Conservation (phyloP, 2,113 vertebrate species). For the Lampris megalopsis region DNA sequence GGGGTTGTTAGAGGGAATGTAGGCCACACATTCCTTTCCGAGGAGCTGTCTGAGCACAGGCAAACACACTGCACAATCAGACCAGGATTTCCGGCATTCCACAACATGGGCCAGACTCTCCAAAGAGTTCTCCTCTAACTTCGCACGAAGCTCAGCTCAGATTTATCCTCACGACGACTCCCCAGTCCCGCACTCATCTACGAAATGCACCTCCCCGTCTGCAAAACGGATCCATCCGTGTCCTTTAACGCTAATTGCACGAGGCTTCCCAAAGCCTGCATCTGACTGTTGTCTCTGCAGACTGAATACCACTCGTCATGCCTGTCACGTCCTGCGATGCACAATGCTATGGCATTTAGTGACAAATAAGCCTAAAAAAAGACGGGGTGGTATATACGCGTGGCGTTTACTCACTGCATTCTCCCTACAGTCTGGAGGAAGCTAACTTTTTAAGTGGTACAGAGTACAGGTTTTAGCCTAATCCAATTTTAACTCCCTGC, state of each 20-base stretch:
- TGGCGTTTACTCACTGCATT: slow-evolving; percentile 27
- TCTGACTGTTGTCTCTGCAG: slow-evolving; percentile 36
- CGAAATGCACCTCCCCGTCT: slow-evolving; percentile 44
- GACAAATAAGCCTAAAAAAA: background rate
- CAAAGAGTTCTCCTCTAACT: slow-evolving; percentile 56
- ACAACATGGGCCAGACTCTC: slow-evolving; percentile 50
- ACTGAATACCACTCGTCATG: slow-evolving; percentile 21
- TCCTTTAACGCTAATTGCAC: slow-evolving; percentile 33
- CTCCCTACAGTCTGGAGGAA: background rate
- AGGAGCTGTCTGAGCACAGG: slow-evolving; percentile 72
- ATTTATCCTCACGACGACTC: slow-evolving; percentile 35
- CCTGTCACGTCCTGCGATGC: slow-evolving; percentile 38
- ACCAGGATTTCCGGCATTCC: slow-evolving; percentile 80
- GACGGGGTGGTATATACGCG: background rate
- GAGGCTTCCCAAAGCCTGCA: slow-evolving; percentile 36
- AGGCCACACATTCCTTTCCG: slow-evolving; percentile 82
- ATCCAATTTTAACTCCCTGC: slow-evolving; percentile 20
- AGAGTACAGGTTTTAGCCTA: background rate
- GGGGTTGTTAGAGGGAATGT: slow-evolving; percentile 63
- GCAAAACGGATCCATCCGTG: slow-evolving; percentile 46
- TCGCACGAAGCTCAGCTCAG: slow-evolving; percentile 57
- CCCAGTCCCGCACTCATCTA: slow-evolving; percentile 19
- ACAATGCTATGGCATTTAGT: background rate
- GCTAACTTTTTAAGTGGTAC: background rate
- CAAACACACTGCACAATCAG: slow-evolving; percentile 72